These are phyloP conservation scores for Bettongia penicillata DNA, from an alignment of 2,113 vertebrate genomes.

Conservation along the genomic window DNA sequence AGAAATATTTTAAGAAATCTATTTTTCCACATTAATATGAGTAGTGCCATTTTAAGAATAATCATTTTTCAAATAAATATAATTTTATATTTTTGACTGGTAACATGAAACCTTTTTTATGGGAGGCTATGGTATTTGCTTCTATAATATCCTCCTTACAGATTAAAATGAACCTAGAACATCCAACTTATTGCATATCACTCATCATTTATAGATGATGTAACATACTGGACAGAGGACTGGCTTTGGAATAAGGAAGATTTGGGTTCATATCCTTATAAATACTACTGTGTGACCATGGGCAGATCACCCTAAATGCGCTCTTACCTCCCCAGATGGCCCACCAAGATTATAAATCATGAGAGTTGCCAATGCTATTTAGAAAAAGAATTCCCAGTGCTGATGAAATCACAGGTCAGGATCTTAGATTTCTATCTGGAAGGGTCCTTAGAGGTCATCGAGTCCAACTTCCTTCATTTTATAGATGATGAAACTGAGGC, in stretches of 20 bases:
- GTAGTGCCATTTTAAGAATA: not conserved
- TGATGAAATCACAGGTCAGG: not conserved
- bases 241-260: not conserved
- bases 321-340: no score
- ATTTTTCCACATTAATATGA: constrained; percentile 13
- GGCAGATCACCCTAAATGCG: no score
- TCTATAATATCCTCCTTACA: constrained; percentile 13
- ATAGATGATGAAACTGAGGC: not conserved
- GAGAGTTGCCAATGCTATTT: not conserved
- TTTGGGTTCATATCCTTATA: not conserved
- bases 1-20: constrained; percentile 12
- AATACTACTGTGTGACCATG: not conserved
- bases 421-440: not conserved
- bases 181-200: not conserved
- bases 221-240: not conserved
- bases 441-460: not conserved
- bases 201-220: not conserved
- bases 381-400: not conserved
- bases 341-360: not conserved
- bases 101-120: constrained; percentile 32
- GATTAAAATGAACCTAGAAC: not conserved
- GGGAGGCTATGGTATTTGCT: constrained; percentile 6
- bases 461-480: not conserved
- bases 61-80: not conserved
- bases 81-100: constrained; percentile 43